Evolutionary conservation across 2,113 vertebrate genomes (phyloP).

Genomic region (Ctenodactylus gundi): DNA sequence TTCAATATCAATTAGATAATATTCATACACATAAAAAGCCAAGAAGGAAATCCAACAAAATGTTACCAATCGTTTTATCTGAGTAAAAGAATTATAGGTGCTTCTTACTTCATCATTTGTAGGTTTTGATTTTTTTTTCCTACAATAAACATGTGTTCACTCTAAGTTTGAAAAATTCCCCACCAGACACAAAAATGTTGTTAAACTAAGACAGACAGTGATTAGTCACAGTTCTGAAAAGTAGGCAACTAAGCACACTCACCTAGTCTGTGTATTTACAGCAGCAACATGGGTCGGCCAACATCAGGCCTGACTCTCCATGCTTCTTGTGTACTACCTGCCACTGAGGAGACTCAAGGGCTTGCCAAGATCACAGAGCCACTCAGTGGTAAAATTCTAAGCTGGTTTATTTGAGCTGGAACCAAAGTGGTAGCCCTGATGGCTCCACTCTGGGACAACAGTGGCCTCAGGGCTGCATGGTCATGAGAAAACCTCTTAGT

Average conservation of each 20-base stretch:
- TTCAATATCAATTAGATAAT: not conserved
- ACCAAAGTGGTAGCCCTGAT: not conserved
- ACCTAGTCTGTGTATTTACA: not conserved
- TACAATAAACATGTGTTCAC: not conserved
- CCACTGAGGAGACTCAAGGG: not conserved
- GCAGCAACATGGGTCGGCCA: not conserved
- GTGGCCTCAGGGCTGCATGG: not conserved
- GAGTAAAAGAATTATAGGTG: not conserved
- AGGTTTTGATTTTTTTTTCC: not conserved
- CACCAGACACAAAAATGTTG: not conserved
- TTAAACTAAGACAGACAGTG: not conserved
- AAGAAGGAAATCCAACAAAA: not conserved
- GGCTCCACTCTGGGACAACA: not conserved
- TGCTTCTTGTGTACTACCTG: not conserved
- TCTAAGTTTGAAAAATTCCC: not conserved
- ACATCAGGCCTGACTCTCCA: not conserved
- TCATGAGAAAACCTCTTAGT: not conserved
- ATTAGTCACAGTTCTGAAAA: not conserved
- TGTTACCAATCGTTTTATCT: not conserved
- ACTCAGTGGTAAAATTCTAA: not conserved
- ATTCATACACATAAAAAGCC: not conserved
- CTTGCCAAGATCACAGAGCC: not conserved
- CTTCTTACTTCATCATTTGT: not conserved
- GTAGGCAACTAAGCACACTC: not conserved
- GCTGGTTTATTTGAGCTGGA: not conserved